Evolutionary conservation across 2,113 vertebrate species (phyloP).

Genomic region (Phrynosoma blainvillii): DNA sequence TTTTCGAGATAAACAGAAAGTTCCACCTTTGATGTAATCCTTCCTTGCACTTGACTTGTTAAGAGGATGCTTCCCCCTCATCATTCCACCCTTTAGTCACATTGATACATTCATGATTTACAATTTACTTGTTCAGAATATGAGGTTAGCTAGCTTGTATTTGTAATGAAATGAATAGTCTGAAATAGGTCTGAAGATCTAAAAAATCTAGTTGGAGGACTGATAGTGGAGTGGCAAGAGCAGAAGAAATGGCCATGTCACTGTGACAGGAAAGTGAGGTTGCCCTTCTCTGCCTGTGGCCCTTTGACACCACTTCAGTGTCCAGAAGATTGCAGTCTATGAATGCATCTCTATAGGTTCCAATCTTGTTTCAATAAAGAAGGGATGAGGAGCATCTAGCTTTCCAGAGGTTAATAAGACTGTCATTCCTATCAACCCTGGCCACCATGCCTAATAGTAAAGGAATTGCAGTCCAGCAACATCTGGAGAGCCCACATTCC

Average conservation of each 20-base stretch:
- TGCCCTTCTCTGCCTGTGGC: background rate
- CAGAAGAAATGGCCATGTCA: background rate
- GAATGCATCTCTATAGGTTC: background rate
- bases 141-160: background rate
- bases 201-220: background rate
- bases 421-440: background rate
- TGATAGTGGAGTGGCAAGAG: background rate
- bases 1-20: too few relatives aligned
- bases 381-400: too few relatives aligned
- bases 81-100: background rate
- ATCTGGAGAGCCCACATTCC: background rate
- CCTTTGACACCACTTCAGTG: too few relatives aligned
- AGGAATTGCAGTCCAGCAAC: background rate
- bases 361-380: background rate
- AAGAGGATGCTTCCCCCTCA: background rate
- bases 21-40: background rate
- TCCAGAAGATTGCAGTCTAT: background rate
- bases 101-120: background rate
- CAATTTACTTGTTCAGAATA: background rate
- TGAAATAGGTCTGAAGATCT: background rate
- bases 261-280: background rate
- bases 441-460: too few relatives aligned
- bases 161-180: background rate
- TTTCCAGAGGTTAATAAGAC: background rate
- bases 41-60: background rate